A percentile compares a stretch with the other conserved stretches of the same genome.
Evolutionary conservation across 1,140 invertebrate species (phyloP).

Genomic region (Saccostrea cuccullata): DNA sequence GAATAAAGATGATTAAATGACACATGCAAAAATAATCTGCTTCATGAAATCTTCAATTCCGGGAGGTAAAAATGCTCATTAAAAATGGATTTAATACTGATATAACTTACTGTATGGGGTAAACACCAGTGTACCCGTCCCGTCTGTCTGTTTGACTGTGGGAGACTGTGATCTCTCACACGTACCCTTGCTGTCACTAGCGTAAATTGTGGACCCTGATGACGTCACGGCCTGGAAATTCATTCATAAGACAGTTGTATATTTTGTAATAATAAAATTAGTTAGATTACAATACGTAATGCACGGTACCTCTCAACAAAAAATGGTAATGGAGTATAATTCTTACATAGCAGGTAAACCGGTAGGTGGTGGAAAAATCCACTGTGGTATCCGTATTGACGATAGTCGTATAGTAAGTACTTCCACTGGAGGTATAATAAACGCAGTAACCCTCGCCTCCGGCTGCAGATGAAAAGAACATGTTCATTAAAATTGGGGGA

Average conservation of each 20-base stretch:
- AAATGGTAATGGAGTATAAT: no score
- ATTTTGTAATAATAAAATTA: not conserved
- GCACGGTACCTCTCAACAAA: no score
- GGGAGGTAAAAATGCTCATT: no score
- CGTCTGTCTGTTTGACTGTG: not conserved
- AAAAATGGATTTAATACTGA: not conserved
- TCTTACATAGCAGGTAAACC: constrained; percentile 46
- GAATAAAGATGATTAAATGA: no score
- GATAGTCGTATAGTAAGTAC: constrained; percentile 30
- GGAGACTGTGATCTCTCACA: constrained; percentile 28
- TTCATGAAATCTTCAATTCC: no score
- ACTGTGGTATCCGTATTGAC: constrained; percentile 36
- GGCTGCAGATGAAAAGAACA: not conserved
- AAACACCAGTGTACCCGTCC: constrained; percentile 14
- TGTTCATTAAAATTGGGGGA: not conserved
- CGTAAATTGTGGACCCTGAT: constrained; percentile 22
- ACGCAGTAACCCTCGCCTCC: constrained; percentile 37
- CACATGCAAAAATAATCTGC: no score
- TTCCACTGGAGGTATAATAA: constrained; percentile 9
- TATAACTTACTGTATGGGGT: constrained; percentile 25
- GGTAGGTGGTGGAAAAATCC: constrained; percentile 40
- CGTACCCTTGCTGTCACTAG: constrained; percentile 29
- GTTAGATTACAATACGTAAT: no score
- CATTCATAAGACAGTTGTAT: not conserved
- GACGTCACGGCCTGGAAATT: constrained; percentile 8